A percentile compares a stretch with the other conserved stretches of the same genome.
These are phyloP conservation scores for Dorcus parallelipipedus DNA, from an alignment of 2,888 invertebrate genomes.

Conservation along the genomic window DNA sequence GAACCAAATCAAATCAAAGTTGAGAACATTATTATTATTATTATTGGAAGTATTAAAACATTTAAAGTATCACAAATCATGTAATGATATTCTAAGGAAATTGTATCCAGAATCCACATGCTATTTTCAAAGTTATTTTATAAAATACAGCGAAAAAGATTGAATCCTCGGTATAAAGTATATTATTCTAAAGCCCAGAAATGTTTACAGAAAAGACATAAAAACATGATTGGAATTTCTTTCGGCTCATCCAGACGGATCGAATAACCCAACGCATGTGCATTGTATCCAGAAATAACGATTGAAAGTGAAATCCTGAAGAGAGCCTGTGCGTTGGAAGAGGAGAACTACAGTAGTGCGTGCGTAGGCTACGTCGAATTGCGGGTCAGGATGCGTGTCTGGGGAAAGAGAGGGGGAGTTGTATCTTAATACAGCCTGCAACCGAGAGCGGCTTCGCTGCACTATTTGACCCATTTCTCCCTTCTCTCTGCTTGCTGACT, in stretches of 20 bases:
- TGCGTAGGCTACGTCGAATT: not conserved
- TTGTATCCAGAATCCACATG: too few relatives aligned
- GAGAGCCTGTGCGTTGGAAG: constrained; percentile 3
- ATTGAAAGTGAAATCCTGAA: constrained; percentile 13
- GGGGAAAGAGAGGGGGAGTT: not conserved
- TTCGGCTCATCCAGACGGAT: constrained; percentile 3
- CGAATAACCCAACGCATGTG: constrained; percentile 15
- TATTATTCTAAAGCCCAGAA: too few relatives aligned
- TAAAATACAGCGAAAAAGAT: too few relatives aligned
- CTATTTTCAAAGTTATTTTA: too few relatives aligned
- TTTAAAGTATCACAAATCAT: too few relatives aligned
- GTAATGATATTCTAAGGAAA: too few relatives aligned
- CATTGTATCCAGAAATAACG: not conserved
- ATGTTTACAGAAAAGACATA: too few relatives aligned
- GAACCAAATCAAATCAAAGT: too few relatives aligned
- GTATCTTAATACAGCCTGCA: constrained; percentile 1
- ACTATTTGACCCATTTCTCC: constrained; percentile 16
- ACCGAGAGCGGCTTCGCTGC: constrained; percentile 5
- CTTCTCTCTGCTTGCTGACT: not conserved
- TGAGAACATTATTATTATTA: too few relatives aligned
- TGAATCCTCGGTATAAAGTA: too few relatives aligned
- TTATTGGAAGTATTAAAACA: too few relatives aligned
- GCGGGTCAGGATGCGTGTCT: not conserved
- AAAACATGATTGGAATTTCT: too few relatives aligned
- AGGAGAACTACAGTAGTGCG: constrained; percentile 3